Evolutionary conservation across 92 coral and sea anemone genomes (phyloP).

Genomic region (Bergia puertoricense): DNA sequence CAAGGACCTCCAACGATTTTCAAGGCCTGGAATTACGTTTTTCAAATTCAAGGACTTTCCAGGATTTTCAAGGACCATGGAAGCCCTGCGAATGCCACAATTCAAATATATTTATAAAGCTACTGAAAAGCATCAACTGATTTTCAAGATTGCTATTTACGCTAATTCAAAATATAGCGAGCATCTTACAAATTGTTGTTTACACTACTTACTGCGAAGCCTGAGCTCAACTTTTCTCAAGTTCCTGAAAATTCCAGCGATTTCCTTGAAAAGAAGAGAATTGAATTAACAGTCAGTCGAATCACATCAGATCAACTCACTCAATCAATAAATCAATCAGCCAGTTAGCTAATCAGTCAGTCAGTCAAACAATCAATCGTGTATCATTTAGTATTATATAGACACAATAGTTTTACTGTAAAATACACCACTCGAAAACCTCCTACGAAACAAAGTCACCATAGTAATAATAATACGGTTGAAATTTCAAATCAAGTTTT

Average conservation of each 20-base stretch:
- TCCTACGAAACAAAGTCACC: too few species aligned
- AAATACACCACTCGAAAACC: too few species aligned
- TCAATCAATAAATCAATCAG: neutral
- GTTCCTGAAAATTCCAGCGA: slow-evolving; percentile 95
- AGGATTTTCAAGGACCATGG: too few species aligned
- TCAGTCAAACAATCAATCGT: neutral
- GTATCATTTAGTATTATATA: too few species aligned
- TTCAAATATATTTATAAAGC: neutral
- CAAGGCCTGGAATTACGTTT: too few species aligned
- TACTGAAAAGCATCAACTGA: neutral
- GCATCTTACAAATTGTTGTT: neutral
- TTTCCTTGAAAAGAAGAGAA: slow-evolving; percentile 70
- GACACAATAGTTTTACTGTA: too few species aligned
- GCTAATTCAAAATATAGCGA: neutral
- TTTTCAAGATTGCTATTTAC: neutral
- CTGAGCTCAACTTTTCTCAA: slow-evolving; percentile 91
- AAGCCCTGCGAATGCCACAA: too few species aligned
- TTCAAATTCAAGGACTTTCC: too few species aligned
- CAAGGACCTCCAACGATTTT: too few species aligned
- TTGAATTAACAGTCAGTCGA: neutral
- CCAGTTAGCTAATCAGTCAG: neutral
- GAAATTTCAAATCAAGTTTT: too few species aligned
- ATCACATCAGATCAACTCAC: neutral
- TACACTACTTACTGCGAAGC: slow-evolving; percentile 83
- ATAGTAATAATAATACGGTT: too few species aligned